Percentiles rank a stretch among this genome's conserved stretches.
Evolutionary conservation across 2,113 vertebrate species (phyloP).

Genomic region (Cephalopholis sonnerati): DNA sequence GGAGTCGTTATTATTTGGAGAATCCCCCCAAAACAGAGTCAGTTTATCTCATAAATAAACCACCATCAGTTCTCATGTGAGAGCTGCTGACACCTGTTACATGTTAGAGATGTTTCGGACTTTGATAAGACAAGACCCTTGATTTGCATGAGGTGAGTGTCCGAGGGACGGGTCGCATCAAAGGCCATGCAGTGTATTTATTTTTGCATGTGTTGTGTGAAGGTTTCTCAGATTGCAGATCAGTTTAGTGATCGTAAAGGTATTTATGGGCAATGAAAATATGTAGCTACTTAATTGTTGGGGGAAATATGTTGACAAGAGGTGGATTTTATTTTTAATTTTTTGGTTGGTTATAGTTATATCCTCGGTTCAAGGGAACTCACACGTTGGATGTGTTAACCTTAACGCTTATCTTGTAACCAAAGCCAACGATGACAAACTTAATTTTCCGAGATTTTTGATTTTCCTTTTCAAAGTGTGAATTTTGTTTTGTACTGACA

Average conservation of each 20-base stretch:
- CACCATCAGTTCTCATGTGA: not conserved
- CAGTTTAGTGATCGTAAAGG: constrained; percentile 21
- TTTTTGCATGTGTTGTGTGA: constrained; percentile 56
- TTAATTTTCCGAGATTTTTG: constrained; percentile 8
- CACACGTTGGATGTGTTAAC: constrained; percentile 18
- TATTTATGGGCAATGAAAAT: constrained; percentile 38
- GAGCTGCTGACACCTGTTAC: constrained; percentile 8
- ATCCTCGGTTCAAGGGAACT: constrained; percentile 16
- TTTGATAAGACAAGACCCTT: constrained; percentile 37
- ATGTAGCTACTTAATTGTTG: constrained; percentile 15
- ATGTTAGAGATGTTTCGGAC: not conserved
- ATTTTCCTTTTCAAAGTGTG: constrained; percentile 30
- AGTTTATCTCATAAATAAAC: not conserved
- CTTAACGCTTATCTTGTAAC: constrained; percentile 26
- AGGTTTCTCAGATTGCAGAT: constrained; percentile 41
- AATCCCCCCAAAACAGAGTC: constrained; percentile 22
- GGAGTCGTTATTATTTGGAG: not conserved
- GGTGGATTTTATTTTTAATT: not conserved
- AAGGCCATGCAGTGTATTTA: constrained; percentile 35
- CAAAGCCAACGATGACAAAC: constrained; percentile 39
- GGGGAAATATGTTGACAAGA: not conserved
- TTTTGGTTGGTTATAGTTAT: constrained; percentile 13
- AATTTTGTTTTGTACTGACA: constrained; percentile 11
- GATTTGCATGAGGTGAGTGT: constrained; percentile 25
- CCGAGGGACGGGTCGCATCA: constrained; percentile 6